Evolutionary conservation across 2,113 vertebrate genomes (phyloP).

Genomic region (Nestor notabilis): DNA sequence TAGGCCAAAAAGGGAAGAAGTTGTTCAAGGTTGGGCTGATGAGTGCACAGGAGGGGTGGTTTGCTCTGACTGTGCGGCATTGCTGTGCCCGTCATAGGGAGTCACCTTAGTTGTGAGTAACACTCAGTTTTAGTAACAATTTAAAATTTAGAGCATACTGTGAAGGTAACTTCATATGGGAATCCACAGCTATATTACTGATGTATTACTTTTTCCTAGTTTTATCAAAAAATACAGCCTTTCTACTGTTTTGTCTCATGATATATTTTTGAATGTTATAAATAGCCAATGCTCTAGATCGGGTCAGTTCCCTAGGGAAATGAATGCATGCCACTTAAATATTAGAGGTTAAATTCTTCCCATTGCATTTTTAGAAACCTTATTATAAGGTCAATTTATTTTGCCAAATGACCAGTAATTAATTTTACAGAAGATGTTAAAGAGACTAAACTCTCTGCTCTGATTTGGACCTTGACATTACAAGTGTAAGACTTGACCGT

Average conservation of each 20-base stretch:
- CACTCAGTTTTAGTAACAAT: neutral
- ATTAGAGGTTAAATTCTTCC: neutral
- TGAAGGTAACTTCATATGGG: neutral
- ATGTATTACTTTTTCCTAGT: neutral
- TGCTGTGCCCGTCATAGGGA: neutral
- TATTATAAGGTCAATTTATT: neutral
- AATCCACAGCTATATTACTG: neutral
- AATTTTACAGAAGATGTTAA: neutral
- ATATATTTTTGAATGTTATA: slow-evolving; percentile 29
- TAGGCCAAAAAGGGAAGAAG: neutral
- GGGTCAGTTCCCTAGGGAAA: slow-evolving; percentile 6
- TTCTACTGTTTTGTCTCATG: neutral
- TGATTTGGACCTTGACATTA: neutral
- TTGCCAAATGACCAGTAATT: neutral
- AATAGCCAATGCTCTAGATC: neutral
- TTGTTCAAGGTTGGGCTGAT: neutral
- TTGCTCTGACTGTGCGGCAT: accelerated
- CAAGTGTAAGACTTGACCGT: accelerated
- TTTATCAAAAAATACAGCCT: neutral
- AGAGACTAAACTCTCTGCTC: neutral
- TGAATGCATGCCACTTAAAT: neutral
- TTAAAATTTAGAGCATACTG: neutral
- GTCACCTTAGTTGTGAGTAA: neutral
- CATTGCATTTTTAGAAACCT: neutral
- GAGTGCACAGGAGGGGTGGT: neutral